These are phyloP conservation scores for Strigamia crassipes DNA, from an alignment of 2,888 invertebrate species.

Conservation along the genomic window DNA sequence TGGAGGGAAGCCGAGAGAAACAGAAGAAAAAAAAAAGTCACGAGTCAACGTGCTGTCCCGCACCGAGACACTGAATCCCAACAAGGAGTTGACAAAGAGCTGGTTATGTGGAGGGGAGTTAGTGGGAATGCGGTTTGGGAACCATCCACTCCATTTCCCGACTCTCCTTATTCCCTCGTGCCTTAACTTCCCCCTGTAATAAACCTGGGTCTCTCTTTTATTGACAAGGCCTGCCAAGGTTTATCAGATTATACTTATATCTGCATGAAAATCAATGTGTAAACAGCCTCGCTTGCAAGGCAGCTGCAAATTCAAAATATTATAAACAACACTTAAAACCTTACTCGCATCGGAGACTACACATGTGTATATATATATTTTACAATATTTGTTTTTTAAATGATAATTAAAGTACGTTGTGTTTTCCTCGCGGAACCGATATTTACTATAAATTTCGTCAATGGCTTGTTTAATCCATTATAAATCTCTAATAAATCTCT, in stretches of 20 bases:
- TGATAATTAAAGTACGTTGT: no score
- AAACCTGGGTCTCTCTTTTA: slow-evolving; percentile 26
- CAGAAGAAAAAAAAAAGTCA: no score
- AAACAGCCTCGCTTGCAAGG: slow-evolving; percentile 25
- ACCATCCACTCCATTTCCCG: not conserved
- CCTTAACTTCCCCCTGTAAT: slow-evolving; percentile 11
- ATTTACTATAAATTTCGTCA: no score
- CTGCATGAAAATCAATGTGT: slow-evolving; percentile 30
- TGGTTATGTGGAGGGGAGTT: not conserved
- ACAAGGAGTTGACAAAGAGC: not conserved
- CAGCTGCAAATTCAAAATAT: slow-evolving; percentile 17
- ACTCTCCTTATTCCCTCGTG: not conserved
- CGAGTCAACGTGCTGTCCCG: not conserved
- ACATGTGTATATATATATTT: not conserved
- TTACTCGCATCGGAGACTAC: not conserved
- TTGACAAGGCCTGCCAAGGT: slow-evolving; percentile 30
- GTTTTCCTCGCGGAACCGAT: no score
- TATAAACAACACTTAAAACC: slow-evolving; percentile 10
- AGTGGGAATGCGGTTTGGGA: not conserved
- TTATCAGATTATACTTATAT: slow-evolving; percentile 26
- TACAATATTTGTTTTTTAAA: no score
- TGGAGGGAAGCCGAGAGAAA: no score
- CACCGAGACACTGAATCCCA: not conserved
- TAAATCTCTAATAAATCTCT: no score
- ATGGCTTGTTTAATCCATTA: no score